A percentile compares a stretch with the other conserved stretches of the same genome.
phyloP scores from a whole-genome alignment of 2,888 invertebrate genomes.

The Dryobota labecula region DNA sequence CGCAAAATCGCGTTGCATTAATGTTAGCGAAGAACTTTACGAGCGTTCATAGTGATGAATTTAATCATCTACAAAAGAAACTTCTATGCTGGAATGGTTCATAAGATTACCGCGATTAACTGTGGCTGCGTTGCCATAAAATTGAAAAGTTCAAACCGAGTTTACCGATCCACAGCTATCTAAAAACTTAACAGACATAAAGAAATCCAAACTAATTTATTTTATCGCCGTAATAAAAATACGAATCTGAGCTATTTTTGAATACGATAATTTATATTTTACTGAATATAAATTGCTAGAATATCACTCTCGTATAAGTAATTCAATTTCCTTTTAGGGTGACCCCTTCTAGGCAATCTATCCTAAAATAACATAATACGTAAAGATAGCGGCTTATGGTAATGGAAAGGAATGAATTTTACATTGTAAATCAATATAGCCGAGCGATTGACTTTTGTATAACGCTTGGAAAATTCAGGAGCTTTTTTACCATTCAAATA shows the following conservation, averaged over 20 bases:
- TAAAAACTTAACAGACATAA: conserved; percentile 51
- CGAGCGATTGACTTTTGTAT: conserved; percentile 43
- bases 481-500: conserved; percentile 20
- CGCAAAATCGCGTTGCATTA: conserved; percentile 49
- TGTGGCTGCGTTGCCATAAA: conserved; percentile 51
- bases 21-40: conserved; percentile 59
- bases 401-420: conserved; percentile 68
- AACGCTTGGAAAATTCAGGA: conserved; percentile 38
- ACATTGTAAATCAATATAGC: conserved; percentile 66
- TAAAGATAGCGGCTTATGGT: conserved; percentile 71
- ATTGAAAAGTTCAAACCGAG: conserved; percentile 50
- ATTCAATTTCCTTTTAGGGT: conserved; percentile 71
- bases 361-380: conserved; percentile 80
- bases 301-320: conserved; percentile 63
- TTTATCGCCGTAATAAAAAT: conserved; percentile 52
- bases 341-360: conserved; percentile 72
- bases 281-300: conserved; percentile 57
- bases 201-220: conserved; percentile 57
- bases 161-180: conserved; percentile 39
- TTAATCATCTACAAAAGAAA: conserved; percentile 55
- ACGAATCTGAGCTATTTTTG: conserved; percentile 43
- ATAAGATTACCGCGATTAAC: conserved; percentile 54
- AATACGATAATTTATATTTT: conserved; percentile 59
- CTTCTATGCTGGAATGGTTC: conserved; percentile 41
- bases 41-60: conserved; percentile 52